Evolutionary conservation across 2,888 invertebrate species (phyloP).

Genomic region (Sinotaia quadrata): DNA sequence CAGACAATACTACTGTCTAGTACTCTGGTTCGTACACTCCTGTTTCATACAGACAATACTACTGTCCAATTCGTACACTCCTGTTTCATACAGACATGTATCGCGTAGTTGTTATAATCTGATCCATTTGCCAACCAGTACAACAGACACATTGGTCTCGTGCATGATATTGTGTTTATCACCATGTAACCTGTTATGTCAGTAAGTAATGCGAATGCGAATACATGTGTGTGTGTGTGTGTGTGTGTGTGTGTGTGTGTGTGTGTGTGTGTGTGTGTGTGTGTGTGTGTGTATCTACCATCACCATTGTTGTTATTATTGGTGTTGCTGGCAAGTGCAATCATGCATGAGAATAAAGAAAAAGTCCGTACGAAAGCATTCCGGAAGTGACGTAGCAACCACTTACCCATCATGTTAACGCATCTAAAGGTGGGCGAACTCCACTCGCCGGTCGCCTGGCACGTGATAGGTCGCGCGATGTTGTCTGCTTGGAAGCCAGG

Average conservation of each 20-base stretch:
- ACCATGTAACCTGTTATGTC: no score
- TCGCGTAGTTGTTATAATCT: no score
- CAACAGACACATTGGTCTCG: no score
- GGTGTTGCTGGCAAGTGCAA: background rate
- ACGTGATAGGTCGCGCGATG: slow-evolving; percentile 6
- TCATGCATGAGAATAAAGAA: background rate
- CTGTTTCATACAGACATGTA: no score
- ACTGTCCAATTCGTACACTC: no score
- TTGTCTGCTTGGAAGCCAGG: slow-evolving; percentile 20
- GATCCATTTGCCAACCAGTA: no score
- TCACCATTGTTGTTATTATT: no score
- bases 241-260: slow-evolving; percentile 1
- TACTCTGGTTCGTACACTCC: no score
- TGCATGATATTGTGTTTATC: no score
- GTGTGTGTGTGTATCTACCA: background rate
- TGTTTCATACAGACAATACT: no score
- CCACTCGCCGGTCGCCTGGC: slow-evolving; percentile 8
- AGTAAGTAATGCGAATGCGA: no score
- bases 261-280: slow-evolving; percentile 9
- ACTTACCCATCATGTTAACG: slow-evolving; percentile 23
- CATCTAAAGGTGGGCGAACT: slow-evolving; percentile 3
- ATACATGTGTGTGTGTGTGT: background rate
- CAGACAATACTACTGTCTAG: no score
- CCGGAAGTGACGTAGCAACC: background rate
- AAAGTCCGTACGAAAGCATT: background rate